Evolutionary conservation across 2,797 vertebrate species (phyloP).

Genomic region (Choloepus didactylus): DNA sequence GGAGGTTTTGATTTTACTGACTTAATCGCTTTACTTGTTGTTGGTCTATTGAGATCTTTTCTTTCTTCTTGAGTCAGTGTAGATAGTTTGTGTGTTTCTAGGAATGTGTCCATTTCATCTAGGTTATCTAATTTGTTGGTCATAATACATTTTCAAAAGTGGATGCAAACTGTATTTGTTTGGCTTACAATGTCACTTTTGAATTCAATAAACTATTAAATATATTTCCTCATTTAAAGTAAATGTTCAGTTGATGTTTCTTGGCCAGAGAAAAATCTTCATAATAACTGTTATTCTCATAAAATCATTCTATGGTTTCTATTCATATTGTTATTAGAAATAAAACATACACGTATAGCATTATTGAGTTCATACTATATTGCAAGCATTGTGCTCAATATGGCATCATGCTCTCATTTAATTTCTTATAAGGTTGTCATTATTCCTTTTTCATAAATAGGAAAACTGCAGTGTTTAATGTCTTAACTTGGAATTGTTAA

Average conservation of each 20-base stretch:
- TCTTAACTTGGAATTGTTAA: background rate
- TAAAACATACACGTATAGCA: background rate
- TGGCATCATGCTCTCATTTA: background rate
- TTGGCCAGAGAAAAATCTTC: background rate
- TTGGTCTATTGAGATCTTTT: too few relatives aligned
- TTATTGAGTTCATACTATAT: background rate
- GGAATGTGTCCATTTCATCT: too few relatives aligned
- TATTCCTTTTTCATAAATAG: background rate
- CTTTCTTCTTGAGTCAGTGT: too few relatives aligned
- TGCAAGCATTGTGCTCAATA: background rate
- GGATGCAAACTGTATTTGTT: background rate
- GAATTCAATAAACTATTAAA: conserved; percentile 4
- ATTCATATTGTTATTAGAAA: background rate
- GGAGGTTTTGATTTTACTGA: too few relatives aligned
- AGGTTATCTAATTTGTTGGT: too few relatives aligned
- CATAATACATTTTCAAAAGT: background rate
- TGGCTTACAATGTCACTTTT: background rate
- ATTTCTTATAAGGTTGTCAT: background rate
- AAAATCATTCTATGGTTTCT: background rate
- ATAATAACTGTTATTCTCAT: background rate
- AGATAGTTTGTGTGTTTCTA: too few relatives aligned
- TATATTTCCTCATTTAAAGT: background rate
- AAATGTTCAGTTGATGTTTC: background rate
- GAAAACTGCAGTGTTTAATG: background rate
- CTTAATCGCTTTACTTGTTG: too few relatives aligned